A percentile compares a stretch with the other conserved stretches of the same genome.
Evolutionary conservation across 2,888 invertebrate genomes (phyloP).

Genomic region (Hirtodrosophila histrioides): DNA sequence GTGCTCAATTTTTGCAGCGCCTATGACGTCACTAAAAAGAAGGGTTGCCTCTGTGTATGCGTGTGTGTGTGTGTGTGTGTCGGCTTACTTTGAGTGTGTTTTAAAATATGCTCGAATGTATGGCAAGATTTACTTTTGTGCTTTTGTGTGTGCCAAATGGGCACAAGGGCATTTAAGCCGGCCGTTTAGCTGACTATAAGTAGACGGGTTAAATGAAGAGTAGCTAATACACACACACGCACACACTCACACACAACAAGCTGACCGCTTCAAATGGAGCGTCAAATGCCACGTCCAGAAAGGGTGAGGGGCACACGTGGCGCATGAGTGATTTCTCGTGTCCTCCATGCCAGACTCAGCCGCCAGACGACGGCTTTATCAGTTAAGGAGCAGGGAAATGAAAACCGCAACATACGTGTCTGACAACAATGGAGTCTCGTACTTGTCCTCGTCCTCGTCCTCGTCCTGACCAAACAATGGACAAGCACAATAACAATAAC

Average conservation of each 20-base stretch:
- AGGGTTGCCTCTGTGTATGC: slow-evolving; percentile 7
- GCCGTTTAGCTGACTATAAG: slow-evolving; percentile 53
- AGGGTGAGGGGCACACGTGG: slow-evolving; percentile 21
- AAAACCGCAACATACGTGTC: slow-evolving; percentile 15
- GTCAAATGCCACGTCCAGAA: slow-evolving; percentile 31
- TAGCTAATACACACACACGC: slow-evolving; percentile 31
- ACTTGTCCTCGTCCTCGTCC: slow-evolving; percentile 1
- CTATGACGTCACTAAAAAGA: slow-evolving; percentile 57
- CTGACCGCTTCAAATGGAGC: slow-evolving; percentile 42
- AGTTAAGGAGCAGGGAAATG: slow-evolving; percentile 9
- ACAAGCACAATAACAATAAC: slow-evolving; percentile 38
- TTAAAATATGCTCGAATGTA: slow-evolving; percentile 32
- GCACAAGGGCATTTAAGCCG: slow-evolving; percentile 71
- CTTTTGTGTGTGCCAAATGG: slow-evolving; percentile 43
- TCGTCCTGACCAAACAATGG: slow-evolving; percentile 21
- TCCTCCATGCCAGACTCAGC: not conserved
- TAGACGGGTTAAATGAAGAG: slow-evolving; percentile 57
- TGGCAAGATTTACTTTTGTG: slow-evolving; percentile 32
- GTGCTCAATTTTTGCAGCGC: slow-evolving; percentile 52
- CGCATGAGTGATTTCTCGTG: slow-evolving; percentile 46
- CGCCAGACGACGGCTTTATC: slow-evolving; percentile 29
- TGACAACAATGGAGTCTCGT: slow-evolving; percentile 48
- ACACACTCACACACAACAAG: no score
- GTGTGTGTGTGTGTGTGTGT: slow-evolving; percentile 17
- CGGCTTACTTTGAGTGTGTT: slow-evolving; percentile 55